Base-by-base conservation (phyloP, 2,888 invertebrate species). In the Augochlorella aurata region DNA sequence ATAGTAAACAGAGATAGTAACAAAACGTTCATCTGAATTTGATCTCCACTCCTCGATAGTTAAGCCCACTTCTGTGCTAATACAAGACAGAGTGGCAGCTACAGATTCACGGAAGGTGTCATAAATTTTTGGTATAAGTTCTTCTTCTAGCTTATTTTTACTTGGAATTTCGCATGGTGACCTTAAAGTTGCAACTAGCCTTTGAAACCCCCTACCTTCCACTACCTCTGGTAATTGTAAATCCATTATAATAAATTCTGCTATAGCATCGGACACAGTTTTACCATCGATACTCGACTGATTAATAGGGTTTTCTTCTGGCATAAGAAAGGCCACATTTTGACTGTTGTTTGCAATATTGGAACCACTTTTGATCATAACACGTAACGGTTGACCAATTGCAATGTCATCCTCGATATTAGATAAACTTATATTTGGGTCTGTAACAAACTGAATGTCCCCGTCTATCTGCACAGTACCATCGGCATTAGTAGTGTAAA, bases 81-180 rank as follows among this genome's bases (percentile, higher is more conserved):
- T 85, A 52, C 89, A 89, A 18, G 92, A 88, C 3, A 94, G 85
- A 49, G 88, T 91, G 4, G 90, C 88, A 0, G 90, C 88, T 0
- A 94, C 91, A 1, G 93, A 90, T 72, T 94, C 94, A 52, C 92
- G 93, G 74, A 93, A 94, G 5, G 90, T 92, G 8, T 94, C 93
- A 77, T 94, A 94, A 47, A 93, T 91, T 83, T 93, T 94, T 50
- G 94, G 94, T 82, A 94, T 93, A 44, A 94, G 92, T 77, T 94
- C 94, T 74, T 94, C 94, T 80, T 94, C 94, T 8, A 94, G 87
- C 82, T 94, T 94, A 73, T 91, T 92, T 88, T 94, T 94, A 70
- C 93, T 93, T 0, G 94, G 94, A 44, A 94, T 94, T 88, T 94
- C 94, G 83, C 94, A 94, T 0, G 94, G 94, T 0, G 94, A 94